phyloP scores from a whole-genome alignment of 1,140 invertebrate species.

The Euglossa dilemma region DNA sequence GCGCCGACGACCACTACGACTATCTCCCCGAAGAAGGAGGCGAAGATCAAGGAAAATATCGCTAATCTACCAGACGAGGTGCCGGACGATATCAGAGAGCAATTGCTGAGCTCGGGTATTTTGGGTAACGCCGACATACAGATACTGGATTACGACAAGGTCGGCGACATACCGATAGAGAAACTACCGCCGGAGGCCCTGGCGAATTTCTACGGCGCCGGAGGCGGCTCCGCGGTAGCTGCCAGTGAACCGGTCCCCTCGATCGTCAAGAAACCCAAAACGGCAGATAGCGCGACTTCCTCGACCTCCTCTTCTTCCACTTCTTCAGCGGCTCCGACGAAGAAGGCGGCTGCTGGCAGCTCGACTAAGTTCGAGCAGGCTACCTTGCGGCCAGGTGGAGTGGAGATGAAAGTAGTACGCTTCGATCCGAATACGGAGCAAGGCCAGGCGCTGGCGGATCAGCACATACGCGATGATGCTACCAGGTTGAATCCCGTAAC shows the following conservation, averaged over 20 bases:
- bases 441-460: constrained; percentile 87
- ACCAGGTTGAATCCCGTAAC: constrained; percentile 89
- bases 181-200: constrained; percentile 92
- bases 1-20: constrained; percentile 66
- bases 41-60: constrained; percentile 83
- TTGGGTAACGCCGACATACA: constrained; percentile 93
- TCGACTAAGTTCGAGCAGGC: constrained; percentile 80
- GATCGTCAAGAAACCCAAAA: constrained; percentile 83
- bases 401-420: constrained; percentile 93
- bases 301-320: constrained; percentile 27
- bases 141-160: constrained; percentile 92
- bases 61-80: constrained; percentile 91
- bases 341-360: constrained; percentile 71
- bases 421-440: constrained; percentile 89
- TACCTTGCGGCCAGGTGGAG: constrained; percentile 83
- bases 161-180: constrained; percentile 92
- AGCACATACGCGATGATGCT: constrained; percentile 88
- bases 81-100: constrained; percentile 91
- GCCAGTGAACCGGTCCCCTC: constrained; percentile 87
- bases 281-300: constrained; percentile 35
- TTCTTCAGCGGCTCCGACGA: constrained; percentile 75
- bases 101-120: constrained; percentile 92
- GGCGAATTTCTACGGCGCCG: constrained; percentile 91
- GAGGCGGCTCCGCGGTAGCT: constrained; percentile 85
- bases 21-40: constrained; percentile 78